Evolutionary conservation across 2,888 invertebrate genomes (phyloP).

Genomic region (Coremacera marginata): DNA sequence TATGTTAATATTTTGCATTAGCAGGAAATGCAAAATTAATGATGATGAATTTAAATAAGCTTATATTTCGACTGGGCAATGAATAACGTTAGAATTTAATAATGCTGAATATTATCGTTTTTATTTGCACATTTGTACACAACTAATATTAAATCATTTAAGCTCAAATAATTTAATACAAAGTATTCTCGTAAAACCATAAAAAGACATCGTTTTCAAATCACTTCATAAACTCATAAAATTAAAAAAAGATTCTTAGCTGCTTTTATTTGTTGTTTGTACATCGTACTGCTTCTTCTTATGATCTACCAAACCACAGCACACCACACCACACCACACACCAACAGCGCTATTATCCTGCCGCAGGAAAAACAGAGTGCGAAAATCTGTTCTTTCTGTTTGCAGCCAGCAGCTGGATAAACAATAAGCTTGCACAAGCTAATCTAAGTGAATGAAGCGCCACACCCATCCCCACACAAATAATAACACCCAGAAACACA

Average conservation of each 20-base stretch:
- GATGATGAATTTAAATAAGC: neutral
- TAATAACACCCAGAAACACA: no score
- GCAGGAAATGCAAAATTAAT: neutral
- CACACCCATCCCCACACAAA: no score
- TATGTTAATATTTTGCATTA: no score
- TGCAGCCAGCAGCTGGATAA: constrained; percentile 21
- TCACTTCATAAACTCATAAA: constrained; percentile 18
- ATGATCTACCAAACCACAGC: neutral
- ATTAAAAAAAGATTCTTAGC: neutral
- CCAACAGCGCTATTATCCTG: constrained; percentile 6
- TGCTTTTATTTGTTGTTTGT: neutral
- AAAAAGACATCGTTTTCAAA: constrained; percentile 3
- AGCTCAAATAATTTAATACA: neutral
- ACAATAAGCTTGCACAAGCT: constrained; percentile 53
- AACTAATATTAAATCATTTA: neutral
- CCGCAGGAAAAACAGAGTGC: constrained; percentile 7
- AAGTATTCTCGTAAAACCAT: neutral
- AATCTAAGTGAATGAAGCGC: constrained; percentile 49
- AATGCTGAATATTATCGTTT: neutral
- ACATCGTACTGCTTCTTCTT: neutral
- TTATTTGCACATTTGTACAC: neutral
- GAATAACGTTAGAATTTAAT: neutral
- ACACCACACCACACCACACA: neutral
- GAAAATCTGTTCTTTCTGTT: neutral
- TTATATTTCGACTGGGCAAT: neutral